Evolutionary conservation across 2,888 invertebrate species (phyloP), one percentile per base, ranked within the genome.

Genomic region (Geotrupes spiniger): DNA sequence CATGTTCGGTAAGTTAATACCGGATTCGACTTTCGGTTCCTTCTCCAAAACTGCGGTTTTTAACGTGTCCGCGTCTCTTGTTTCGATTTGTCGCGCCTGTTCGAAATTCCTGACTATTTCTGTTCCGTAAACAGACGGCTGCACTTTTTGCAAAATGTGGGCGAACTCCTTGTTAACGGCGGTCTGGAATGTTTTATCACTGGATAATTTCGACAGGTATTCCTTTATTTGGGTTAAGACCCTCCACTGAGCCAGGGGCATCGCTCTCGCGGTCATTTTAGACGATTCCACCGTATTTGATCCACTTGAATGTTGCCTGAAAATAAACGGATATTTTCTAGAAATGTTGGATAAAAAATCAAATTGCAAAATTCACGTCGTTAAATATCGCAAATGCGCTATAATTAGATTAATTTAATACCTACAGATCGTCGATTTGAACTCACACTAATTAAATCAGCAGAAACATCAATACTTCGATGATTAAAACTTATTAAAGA

Each of bases 81-180:
- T 21, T 38, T 16, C 21, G 14, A 36, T 29, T 29, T 26, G 21
- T 11, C 14, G 49, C 29, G 33, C 41, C 11, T 66, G 58, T 16
- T 66, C 62, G 46, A 71, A 62, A 59, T 62, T 64, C 37, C 65
- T 57, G 12, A 69, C 51, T 15, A 69, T 52, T 11, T 65, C 61
- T 25, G 52, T 68, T 2, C 70, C 71, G 55, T 72, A 72, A 2
- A 68, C 61, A 36, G 68, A 63, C 0, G 73, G 70, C 46, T 74
- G 72, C 10, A 78, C 62, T 61, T 74, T 78, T 58, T 79, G 76
- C 28, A 79, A 60, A 28, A 76, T 65, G 1, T 75, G 71, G 1
- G 74, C 65, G 71, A 79, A 76, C 53, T 80, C 77, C 56, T 75
- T 79, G 55, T 72, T 76, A 2, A 79, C 41, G 8, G 71, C 64